phyloP scores from a whole-genome alignment of 2,888 invertebrate species.

The Falcaria lacertinaria region DNA sequence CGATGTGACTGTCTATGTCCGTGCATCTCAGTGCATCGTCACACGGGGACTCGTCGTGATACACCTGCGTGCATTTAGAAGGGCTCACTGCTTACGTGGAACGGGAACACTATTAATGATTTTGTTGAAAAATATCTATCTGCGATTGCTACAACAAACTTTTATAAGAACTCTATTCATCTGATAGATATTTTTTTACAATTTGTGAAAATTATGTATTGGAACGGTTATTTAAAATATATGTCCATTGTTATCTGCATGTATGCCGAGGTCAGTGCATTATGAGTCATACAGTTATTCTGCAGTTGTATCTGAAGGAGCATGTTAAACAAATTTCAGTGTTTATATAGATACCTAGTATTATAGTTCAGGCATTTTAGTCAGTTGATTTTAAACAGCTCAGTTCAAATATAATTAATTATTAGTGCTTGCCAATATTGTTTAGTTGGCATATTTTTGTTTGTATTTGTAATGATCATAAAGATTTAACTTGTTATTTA shows the following conservation, averaged over 20 bases:
- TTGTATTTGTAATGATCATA: neutral
- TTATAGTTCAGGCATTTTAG: conserved; percentile 14
- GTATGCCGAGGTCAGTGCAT: conserved; percentile 63
- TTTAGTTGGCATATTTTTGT: conserved; percentile 11
- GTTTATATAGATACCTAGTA: conserved; percentile 34
- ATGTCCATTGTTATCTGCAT: conserved; percentile 62
- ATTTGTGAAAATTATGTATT: conserved; percentile 40
- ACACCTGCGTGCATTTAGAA: conserved; percentile 68
- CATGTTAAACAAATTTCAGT: conserved; percentile 40
- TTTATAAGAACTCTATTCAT: neutral
- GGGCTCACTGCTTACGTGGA: conserved; percentile 75
- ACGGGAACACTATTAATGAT: conserved; percentile 47
- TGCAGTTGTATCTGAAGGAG: conserved; percentile 24
- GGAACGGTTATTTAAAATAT: conserved; percentile 30
- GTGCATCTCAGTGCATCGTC: conserved; percentile 57
- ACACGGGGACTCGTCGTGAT: conserved; percentile 48
- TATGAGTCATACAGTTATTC: conserved; percentile 25
- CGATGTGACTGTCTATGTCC: conserved; percentile 48
- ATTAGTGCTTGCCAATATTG: conserved; percentile 22
- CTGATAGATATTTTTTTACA: conserved; percentile 55
- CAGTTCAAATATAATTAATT: conserved; percentile 14
- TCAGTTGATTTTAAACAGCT: conserved; percentile 9
- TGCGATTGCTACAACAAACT: conserved; percentile 6
- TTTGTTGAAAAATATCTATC: conserved; percentile 55
- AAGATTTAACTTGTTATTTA: neutral